Evolutionary conservation across 1,140 invertebrate species (phyloP).

Genomic region (Neuroterus valhalla): DNA sequence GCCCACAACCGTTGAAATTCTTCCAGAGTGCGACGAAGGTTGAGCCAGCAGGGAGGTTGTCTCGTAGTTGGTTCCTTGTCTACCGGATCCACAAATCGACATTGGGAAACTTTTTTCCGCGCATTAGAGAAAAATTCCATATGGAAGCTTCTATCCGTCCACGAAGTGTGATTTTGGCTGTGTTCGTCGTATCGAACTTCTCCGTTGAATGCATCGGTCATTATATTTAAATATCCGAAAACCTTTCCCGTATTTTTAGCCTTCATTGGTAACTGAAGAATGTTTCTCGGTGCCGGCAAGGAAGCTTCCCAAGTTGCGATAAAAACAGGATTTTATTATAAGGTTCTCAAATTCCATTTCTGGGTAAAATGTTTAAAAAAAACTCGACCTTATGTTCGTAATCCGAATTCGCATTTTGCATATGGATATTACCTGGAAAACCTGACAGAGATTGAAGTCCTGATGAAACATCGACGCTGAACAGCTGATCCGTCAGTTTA

Average conservation of each 20-base stretch:
- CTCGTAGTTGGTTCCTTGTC: neutral
- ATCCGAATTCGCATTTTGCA: too few relatives aligned
- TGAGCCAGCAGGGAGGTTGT: neutral
- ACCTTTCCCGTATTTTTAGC: neutral
- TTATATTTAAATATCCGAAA: neutral
- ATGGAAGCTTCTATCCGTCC: neutral
- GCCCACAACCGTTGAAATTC: neutral
- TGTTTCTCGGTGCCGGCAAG: neutral
- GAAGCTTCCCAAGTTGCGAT: neutral
- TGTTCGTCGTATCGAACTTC: too few relatives aligned
- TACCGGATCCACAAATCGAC: neutral
- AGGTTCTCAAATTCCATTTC: too few relatives aligned
- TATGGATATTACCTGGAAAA: too few relatives aligned
- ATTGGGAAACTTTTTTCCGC: neutral
- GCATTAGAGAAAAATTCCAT: neutral
- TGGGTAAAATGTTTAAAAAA: too few relatives aligned
- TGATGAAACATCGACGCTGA: neutral
- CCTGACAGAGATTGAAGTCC: neutral
- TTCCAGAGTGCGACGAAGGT: neutral
- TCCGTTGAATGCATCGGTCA: neutral
- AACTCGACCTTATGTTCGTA: too few relatives aligned
- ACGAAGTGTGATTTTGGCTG: neutral
- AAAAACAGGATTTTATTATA: too few relatives aligned
- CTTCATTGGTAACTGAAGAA: neutral
- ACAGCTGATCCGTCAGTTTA: neutral